Evolutionary conservation across 2,113 vertebrate genomes (phyloP).

Genomic region (Mus spicilegus): DNA sequence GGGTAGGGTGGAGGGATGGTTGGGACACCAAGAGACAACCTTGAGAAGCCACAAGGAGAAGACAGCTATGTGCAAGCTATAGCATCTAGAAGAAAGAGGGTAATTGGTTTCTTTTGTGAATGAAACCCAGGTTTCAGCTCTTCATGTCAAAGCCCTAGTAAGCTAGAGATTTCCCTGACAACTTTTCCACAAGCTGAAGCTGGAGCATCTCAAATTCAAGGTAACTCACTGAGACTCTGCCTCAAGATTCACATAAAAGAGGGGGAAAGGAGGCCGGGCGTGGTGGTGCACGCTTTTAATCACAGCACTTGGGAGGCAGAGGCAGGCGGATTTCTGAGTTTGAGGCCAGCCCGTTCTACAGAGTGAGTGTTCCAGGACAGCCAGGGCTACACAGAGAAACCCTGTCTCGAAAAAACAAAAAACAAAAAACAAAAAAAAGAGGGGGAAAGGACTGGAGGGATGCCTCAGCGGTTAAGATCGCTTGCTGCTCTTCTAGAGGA

Average conservation of each 20-base stretch:
- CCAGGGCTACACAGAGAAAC: too few species aligned
- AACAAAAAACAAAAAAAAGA: too few species aligned
- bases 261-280: too few species aligned
- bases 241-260: neutral
- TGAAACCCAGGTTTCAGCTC: neutral
- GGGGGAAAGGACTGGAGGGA: neutral
- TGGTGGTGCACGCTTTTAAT: too few species aligned
- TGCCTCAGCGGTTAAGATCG: neutral
- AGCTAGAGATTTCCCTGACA: neutral
- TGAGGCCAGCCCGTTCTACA: too few species aligned
- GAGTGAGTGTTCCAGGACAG: too few species aligned
- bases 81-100: neutral
- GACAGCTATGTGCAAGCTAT: too few species aligned
- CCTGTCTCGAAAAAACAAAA: too few species aligned
- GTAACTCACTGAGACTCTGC: neutral
- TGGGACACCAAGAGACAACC: neutral
- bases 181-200: neutral
- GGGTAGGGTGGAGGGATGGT: neutral
- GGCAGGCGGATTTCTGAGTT: too few species aligned
- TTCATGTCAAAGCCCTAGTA: neutral
- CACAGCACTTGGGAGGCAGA: too few species aligned
- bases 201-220: neutral
- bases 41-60: neutral
- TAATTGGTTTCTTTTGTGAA: neutral
- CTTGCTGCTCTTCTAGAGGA: neutral